Evolutionary conservation across 2,113 vertebrate genomes (phyloP), one percentile per base, ranked within the genome.

Genomic region (Coregonus clupeaformis): DNA sequence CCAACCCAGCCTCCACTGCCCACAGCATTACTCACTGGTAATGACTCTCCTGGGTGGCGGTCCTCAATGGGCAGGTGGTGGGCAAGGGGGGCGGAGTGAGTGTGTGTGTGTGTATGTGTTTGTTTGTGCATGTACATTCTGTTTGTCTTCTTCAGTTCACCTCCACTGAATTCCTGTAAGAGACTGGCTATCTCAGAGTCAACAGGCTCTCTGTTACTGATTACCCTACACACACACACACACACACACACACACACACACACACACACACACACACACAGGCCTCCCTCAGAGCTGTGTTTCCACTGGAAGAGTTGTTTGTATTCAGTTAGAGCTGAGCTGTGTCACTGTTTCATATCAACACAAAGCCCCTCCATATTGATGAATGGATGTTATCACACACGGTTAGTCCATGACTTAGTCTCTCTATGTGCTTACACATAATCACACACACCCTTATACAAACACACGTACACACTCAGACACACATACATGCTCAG

Each of bases 51-150:
- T 81, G 81, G 74, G 77, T 80, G 80, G 72, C 68, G 16, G 69
- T 83, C 68, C 36, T 84, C 68, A 0, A 59, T 69, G 70, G 75
- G 79, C 86, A 86, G 87, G 85, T 89, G 84, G 86, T 77, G 76
- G 77, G 87, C 89, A 81, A 77, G 76, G 89, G 76, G 9, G 13
- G 4, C 3, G 4, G 36, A 49, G 67, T 63, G 64, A 6, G 29
- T 66, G 62, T 30, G 63, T 74, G 63, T 67, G 63, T 60, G 29
- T 68, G 49, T 69, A 57, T 68, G n/a, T 25, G 3, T 75, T 27
- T 75, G 76, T 66, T 27, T 75, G 76, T 66, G 63, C 5, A 4
- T 45, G 4, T 45, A 45, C 42, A 45, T 45, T 52, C 14, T 52
- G 14, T 52, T 18, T 52, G 4, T 3, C 49, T 52, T 52, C 16